Evolutionary conservation across 1,140 invertebrate genomes (phyloP).

Genomic region (Pseudomyrmex flavicornis): DNA sequence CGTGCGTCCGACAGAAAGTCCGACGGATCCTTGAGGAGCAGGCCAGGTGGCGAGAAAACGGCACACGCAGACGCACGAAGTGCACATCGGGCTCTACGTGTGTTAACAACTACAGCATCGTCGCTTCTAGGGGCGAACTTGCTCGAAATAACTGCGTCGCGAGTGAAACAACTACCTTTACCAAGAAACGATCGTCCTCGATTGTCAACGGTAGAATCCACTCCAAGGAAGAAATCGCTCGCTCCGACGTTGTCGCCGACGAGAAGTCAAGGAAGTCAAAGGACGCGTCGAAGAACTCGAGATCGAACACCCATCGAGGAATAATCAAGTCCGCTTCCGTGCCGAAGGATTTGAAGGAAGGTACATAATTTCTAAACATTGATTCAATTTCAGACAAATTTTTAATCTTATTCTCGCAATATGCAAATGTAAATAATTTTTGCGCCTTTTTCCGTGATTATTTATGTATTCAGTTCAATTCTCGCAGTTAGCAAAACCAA

Average conservation of each 20-base stretch:
- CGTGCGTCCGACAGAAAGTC: conserved; percentile 67
- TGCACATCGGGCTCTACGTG: conserved; percentile 52
- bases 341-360: conserved; percentile 76
- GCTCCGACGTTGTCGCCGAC: conserved; percentile 35
- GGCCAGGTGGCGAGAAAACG: conserved; percentile 66
- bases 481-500: neutral
- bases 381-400: neutral
- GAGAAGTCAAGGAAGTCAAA: neutral
- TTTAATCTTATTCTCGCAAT: neutral
- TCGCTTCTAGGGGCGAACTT: conserved; percentile 79
- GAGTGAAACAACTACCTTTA: conserved; percentile 71
- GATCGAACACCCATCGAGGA: conserved; percentile 7
- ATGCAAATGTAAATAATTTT: neutral
- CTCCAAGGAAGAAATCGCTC: conserved; percentile 58
- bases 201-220: conserved; percentile 60
- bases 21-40: conserved; percentile 72
- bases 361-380: conserved; percentile 56
- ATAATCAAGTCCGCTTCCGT: conserved; percentile 78
- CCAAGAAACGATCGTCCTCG: conserved; percentile 54
- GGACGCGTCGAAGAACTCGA: conserved; percentile 35
- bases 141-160: conserved; percentile 77
- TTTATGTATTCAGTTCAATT: neutral
- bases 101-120: conserved; percentile 77
- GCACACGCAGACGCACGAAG: conserved; percentile 40
- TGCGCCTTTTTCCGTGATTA: neutral